Evolutionary conservation across 2,797 vertebrate species (phyloP).

Genomic region (Sebastes miniatus): DNA sequence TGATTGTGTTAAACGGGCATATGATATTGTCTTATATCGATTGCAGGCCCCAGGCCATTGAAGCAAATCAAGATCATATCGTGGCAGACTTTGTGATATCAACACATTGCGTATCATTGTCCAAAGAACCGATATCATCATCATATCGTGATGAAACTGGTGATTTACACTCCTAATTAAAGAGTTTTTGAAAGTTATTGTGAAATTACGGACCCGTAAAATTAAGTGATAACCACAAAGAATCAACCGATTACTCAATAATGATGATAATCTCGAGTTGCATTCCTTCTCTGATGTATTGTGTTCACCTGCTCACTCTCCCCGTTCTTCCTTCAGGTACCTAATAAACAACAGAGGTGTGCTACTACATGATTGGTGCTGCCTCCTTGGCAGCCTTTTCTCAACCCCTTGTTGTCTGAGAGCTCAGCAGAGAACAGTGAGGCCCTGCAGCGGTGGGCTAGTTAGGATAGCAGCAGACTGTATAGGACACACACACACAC

Average conservation of each 20-base stretch:
- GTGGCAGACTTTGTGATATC: too few species aligned
- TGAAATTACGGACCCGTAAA: background rate
- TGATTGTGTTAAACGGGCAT: too few species aligned
- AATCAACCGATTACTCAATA: background rate
- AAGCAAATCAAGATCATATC: too few species aligned
- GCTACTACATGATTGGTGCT: background rate
- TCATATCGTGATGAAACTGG: too few species aligned
- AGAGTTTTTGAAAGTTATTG: background rate
- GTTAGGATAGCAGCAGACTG: constrained; percentile 40
- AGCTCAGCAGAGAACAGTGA: constrained; percentile 29
- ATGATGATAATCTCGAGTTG: background rate
- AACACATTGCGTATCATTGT: too few species aligned
- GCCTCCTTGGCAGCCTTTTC: constrained; percentile 8
- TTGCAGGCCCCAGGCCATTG: too few species aligned
- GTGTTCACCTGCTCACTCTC: background rate
- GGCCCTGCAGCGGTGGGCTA: constrained; percentile 31
- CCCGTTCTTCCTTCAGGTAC: background rate
- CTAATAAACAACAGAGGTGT: background rate
- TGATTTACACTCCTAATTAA: background rate
- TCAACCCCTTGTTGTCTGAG: constrained; percentile 18
- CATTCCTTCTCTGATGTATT: background rate
- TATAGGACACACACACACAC: background rate
- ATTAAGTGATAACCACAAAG: background rate
- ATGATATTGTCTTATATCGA: too few species aligned
- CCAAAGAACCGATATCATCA: too few species aligned